A percentile compares a stretch with the other conserved stretches of the same genome.
Evolutionary conservation across 2,888 invertebrate genomes (phyloP).

Genomic region (Dicyrtoma fusca): DNA sequence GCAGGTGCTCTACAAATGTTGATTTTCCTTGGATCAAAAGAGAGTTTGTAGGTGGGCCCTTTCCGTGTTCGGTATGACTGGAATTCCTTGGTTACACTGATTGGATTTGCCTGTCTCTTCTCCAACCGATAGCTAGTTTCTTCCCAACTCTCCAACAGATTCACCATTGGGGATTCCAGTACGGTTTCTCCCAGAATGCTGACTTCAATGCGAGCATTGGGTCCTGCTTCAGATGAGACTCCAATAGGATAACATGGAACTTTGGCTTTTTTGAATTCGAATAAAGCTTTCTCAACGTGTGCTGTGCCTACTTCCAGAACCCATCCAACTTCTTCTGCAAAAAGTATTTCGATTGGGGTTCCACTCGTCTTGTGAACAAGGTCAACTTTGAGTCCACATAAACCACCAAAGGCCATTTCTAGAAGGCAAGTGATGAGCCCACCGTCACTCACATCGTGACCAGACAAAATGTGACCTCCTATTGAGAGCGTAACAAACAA

Average conservation of each 20-base stretch:
- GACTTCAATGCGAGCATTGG: slow-evolving; percentile 67
- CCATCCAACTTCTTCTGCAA: slow-evolving; percentile 86
- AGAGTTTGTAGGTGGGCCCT: slow-evolving; percentile 73
- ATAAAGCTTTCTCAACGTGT: slow-evolving; percentile 66
- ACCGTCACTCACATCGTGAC: slow-evolving; percentile 97
- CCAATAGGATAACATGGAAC: slow-evolving; percentile 74
- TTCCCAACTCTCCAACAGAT: slow-evolving; percentile 87
- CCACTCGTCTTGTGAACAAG: slow-evolving; percentile 65
- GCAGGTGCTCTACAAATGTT: slow-evolving; percentile 58
- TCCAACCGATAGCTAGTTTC: slow-evolving; percentile 92
- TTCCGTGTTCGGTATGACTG: slow-evolving; percentile 69
- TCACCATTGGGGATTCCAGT: slow-evolving; percentile 68
- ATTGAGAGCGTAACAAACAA: slow-evolving; percentile 51
- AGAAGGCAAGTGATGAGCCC: slow-evolving; percentile 85
- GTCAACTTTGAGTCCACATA: slow-evolving; percentile 75
- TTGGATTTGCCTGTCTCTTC: slow-evolving; percentile 76
- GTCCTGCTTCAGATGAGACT: slow-evolving; percentile 68
- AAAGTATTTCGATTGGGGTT: slow-evolving; percentile 69
- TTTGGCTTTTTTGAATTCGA: slow-evolving; percentile 66
- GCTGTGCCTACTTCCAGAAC: slow-evolving; percentile 71
- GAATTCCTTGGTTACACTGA: slow-evolving; percentile 80
- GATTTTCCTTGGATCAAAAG: slow-evolving; percentile 64
- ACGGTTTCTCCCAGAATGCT: slow-evolving; percentile 67
- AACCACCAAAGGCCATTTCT: slow-evolving; percentile 96
- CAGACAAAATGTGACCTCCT: slow-evolving; percentile 75